Base-by-base conservation (phyloP, 2,888 invertebrate species). In the Xestia xanthographa region DNA sequence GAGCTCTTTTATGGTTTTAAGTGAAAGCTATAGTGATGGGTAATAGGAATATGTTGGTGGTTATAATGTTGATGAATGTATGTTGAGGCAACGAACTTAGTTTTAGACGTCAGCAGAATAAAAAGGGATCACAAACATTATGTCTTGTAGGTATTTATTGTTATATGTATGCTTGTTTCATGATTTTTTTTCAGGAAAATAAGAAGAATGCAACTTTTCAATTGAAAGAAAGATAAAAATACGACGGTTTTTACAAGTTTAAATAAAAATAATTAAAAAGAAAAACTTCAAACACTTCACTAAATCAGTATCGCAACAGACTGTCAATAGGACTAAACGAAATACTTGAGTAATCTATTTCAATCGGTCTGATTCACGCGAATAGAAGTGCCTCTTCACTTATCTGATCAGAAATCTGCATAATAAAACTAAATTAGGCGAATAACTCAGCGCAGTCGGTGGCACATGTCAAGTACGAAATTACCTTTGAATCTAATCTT, bases 341-440 rank as follows among this genome's bases (percentile, higher is more conserved):
- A 71, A 12, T 14, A 68, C 73, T 84, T n/a, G 6, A 75, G 22
- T 75, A 75, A 84, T 84, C 70, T 69, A 68, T 66, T 72, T 58
- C 74, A 67, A 75, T 80, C 86, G 53, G 38, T 14, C 50, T 77
- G 69, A 50, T 80, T 72, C 77, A 75, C 66, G 62, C 58, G 66
- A 67, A 77, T 75, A 77, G 43, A 90, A 95, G 93, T 83, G 87
- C 91, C 92, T 91, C 93, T 95, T 91, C 83, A 79, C 89, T 89
- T 94, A 96, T 96, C 95, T 86, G 86, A 85, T 93, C 93, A 88
- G 85, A 91, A 90, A 92, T 91, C 90, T 91, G 86, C 87, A 91
- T 91, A 94, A 93, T 92, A 90, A 90, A 91, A 89, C 86, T 87
- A 94, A 95, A 96, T 95, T 95, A 94, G 93, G 92, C 93, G 93